Conservation (phyloP, 2,888 invertebrate species). For the Hemithea aestivaria region DNA sequence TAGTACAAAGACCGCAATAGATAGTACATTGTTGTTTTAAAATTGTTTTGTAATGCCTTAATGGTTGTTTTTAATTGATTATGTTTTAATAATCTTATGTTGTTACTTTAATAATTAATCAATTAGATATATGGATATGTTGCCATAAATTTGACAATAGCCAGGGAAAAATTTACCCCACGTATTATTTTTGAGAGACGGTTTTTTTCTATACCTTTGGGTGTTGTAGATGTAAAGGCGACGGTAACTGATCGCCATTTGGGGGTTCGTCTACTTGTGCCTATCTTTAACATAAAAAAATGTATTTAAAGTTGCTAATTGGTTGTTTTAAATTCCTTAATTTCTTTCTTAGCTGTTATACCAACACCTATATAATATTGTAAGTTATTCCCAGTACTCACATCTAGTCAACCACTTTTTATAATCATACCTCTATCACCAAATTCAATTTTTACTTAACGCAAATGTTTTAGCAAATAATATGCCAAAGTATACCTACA, state of each 20-base stretch:
- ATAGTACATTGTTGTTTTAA: constrained; percentile 52
- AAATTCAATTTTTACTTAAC: background rate
- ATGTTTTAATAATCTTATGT: constrained; percentile 62
- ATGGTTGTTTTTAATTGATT: constrained; percentile 52
- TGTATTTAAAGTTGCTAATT: too few species aligned
- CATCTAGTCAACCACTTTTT: background rate
- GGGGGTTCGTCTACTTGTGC: too few species aligned
- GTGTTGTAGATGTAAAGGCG: too few species aligned
- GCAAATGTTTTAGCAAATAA: background rate
- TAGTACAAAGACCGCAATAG: constrained; percentile 57
- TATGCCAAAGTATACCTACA: constrained; percentile 6
- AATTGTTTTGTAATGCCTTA: constrained; percentile 33
- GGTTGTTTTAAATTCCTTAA: too few species aligned
- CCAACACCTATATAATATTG: too few species aligned
- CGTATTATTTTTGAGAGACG: too few species aligned
- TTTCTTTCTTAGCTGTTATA: too few species aligned
- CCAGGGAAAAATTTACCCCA: too few species aligned
- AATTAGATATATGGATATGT: constrained; percentile 25
- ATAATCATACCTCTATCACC: background rate
- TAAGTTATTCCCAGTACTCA: too few species aligned
- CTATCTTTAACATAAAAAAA: too few species aligned
- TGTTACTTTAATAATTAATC: constrained; percentile 22
- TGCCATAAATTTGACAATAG: constrained; percentile 19
- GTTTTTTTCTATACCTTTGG: too few species aligned
- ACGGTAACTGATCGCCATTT: too few species aligned